phyloP scores from a whole-genome alignment of 1,140 invertebrate species.

The Zaprionus davidi region DNA sequence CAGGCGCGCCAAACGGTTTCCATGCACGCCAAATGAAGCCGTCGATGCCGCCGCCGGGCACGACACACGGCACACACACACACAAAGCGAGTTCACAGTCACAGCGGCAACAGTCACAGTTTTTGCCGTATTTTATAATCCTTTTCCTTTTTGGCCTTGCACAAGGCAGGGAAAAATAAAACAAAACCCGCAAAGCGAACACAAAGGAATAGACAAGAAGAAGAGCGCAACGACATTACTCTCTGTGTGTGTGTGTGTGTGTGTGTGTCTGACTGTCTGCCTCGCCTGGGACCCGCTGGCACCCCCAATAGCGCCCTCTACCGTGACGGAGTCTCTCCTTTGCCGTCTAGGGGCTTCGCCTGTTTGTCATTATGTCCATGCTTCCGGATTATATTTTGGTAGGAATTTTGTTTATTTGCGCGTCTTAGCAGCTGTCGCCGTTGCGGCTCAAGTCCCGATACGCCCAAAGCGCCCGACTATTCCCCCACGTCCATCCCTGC shows the following conservation, averaged over 20 bases:
- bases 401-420: slow-evolving; percentile 70
- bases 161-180: slow-evolving; percentile 30
- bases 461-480: not conserved
- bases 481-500: not conserved
- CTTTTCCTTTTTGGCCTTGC: slow-evolving; percentile 49
- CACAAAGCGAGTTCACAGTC: slow-evolving; percentile 19
- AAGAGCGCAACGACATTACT: slow-evolving; percentile 24
- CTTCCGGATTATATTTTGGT: slow-evolving; percentile 80
- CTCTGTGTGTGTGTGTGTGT: not conserved
- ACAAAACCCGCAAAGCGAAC: slow-evolving; percentile 13
- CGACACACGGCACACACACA: not conserved
- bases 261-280: slow-evolving; percentile 31
- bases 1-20: slow-evolving; percentile 68
- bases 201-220: slow-evolving; percentile 22
- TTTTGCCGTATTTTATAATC: slow-evolving; percentile 59
- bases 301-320: not conserved
- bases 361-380: slow-evolving; percentile 79
- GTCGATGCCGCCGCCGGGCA: slow-evolving; percentile 28
- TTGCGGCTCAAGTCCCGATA: not conserved
- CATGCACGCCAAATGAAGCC: slow-evolving; percentile 78
- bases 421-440: slow-evolving; percentile 75
- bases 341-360: slow-evolving; percentile 35
- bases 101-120: slow-evolving; percentile 48
- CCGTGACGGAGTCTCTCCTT: not conserved
- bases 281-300: not conserved